Conservation (phyloP, 2,888 invertebrate genomes). For the Ferrisia virgata region DNA sequence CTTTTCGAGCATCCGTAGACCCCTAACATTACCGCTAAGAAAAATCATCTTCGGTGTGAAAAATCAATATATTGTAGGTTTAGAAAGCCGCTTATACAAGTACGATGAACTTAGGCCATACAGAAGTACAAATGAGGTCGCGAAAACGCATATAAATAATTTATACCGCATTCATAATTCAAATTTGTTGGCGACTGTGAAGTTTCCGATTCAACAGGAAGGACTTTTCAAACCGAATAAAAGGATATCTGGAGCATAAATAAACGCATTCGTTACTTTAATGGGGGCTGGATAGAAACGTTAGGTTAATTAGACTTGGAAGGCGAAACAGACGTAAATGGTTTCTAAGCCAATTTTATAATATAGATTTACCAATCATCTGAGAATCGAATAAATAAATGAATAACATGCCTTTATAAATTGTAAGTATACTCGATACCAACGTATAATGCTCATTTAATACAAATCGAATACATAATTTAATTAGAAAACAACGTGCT, state of each 20-base stretch:
- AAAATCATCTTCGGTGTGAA: neutral
- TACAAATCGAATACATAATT: neutral
- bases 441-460: neutral
- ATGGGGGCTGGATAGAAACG: no score
- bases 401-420: no score
- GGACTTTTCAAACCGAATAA: neutral
- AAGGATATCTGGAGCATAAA: neutral
- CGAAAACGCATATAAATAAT: slow-evolving; percentile 26
- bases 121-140: neutral
- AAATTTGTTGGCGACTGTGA: neutral
- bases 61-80: neutral
- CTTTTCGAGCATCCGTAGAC: neutral
- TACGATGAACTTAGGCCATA: slow-evolving; percentile 3
- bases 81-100: neutral
- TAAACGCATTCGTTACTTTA: neutral
- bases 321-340: neutral
- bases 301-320: neutral
- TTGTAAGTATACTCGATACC: neutral
- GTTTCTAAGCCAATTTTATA: neutral
- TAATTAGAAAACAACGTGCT: neutral
- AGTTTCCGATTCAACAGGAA: slow-evolving; percentile 26
- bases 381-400: no score
- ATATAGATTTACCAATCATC: neutral
- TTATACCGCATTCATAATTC: slow-evolving; percentile 23
- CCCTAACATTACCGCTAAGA: neutral